These are phyloP conservation scores for Dolichotis patagonum DNA, from an alignment of 2,113 vertebrate genomes.

Conservation along the genomic window DNA sequence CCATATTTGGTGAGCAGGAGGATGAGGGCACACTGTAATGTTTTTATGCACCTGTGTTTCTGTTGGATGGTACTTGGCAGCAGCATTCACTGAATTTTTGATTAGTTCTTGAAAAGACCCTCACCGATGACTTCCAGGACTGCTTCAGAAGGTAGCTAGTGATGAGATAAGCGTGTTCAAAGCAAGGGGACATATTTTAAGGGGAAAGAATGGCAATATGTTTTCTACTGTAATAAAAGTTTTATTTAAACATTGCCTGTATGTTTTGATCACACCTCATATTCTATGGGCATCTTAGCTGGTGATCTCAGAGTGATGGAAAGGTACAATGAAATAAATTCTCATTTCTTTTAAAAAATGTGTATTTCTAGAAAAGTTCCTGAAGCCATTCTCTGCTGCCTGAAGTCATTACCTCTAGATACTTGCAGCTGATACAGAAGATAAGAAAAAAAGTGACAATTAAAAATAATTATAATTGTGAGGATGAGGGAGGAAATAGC, in stretches of 20 bases:
- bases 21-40: not conserved
- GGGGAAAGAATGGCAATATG: not conserved
- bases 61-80: not conserved
- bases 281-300: not conserved
- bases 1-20: not conserved
- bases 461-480: slow-evolving; percentile 21
- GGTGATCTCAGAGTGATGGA: not conserved
- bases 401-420: slow-evolving; percentile 22
- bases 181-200: not conserved
- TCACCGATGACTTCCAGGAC: not conserved
- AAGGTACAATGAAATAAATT: not conserved
- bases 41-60: not conserved
- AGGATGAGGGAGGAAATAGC: not conserved
- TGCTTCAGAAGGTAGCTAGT: not conserved
- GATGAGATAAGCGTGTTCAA: not conserved
- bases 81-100: not conserved
- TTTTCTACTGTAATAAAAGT: not conserved
- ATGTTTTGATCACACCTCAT: not conserved
- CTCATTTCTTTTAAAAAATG: slow-evolving; percentile 42
- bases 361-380: slow-evolving; percentile 30
- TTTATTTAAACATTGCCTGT: not conserved
- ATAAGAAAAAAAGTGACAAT: slow-evolving; percentile 58
- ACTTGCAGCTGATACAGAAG: not conserved
- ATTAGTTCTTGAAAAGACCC: not conserved
- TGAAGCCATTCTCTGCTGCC: not conserved